Percentiles rank a stretch among this genome's conserved stretches.
Conservation (phyloP, 2,113 vertebrate genomes). For the Paedocypris sp. region DNA sequence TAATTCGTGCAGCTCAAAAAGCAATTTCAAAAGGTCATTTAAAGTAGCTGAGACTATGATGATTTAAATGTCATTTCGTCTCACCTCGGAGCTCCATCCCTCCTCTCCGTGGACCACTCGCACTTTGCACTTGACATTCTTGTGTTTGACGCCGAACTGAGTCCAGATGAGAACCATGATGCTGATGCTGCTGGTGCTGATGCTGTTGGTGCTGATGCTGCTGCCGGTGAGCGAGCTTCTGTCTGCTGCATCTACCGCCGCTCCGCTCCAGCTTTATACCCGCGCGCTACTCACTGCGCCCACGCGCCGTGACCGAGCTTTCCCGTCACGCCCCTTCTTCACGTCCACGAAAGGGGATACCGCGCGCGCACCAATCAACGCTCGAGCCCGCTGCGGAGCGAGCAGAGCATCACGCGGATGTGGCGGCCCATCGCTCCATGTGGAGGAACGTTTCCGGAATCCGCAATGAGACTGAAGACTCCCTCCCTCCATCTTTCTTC, state of each 20-base stretch:
- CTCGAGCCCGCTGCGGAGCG: slow-evolving; percentile 42
- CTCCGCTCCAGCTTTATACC: slow-evolving; percentile 35
- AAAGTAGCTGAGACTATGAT: background rate
- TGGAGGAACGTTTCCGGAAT: slow-evolving; percentile 60
- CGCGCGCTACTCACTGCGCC: slow-evolving; percentile 42
- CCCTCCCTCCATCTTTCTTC: background rate
- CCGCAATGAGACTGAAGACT: slow-evolving; percentile 32
- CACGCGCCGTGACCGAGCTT: slow-evolving; percentile 59
- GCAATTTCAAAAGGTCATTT: too few relatives aligned
- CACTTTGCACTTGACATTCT: slow-evolving; percentile 68
- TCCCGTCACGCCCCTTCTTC: slow-evolving; percentile 48
- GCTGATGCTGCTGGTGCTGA: slow-evolving; percentile 1
- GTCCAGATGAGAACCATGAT: slow-evolving; percentile 70
- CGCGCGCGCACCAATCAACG: slow-evolving; percentile 38
- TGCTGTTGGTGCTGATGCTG: background rate
- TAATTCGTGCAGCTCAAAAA: too few relatives aligned
- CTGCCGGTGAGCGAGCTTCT: background rate
- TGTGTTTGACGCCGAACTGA: slow-evolving; percentile 64
- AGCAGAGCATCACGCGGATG: slow-evolving; percentile 48
- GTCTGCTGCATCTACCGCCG: slow-evolving; percentile 29
- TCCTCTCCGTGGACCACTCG: slow-evolving; percentile 63
- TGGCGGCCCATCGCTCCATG: slow-evolving; percentile 54
- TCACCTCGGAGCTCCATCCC: slow-evolving; percentile 58
- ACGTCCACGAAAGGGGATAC: slow-evolving; percentile 51
- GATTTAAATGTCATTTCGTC: slow-evolving; percentile 19